A percentile compares a stretch with the other conserved stretches of the same genome.
Conservation (phyloP, 1,140 invertebrate genomes). For the Heliothis subflexa region DNA sequence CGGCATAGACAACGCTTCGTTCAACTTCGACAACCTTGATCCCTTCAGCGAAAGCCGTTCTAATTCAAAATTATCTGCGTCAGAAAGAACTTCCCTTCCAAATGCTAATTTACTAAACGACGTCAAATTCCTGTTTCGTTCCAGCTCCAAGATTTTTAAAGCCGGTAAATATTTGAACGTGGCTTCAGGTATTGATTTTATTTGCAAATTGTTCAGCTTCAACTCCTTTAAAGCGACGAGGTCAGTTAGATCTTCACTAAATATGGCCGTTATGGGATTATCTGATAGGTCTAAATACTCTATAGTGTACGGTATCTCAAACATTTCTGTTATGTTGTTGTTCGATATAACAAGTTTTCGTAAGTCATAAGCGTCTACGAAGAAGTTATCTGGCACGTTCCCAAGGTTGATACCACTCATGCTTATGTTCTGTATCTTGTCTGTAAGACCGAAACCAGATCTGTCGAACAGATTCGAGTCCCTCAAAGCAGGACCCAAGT, state of each 20-base stretch:
- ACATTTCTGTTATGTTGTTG: conserved; percentile 74
- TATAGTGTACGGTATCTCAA: conserved; percentile 78
- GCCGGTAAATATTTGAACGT: conserved; percentile 69
- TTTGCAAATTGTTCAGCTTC: conserved; percentile 77
- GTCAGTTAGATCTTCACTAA: conserved; percentile 72
- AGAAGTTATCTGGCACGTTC: conserved; percentile 74
- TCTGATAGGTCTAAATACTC: conserved; percentile 81
- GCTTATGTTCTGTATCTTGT: conserved; percentile 72
- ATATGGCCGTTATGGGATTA: conserved; percentile 74
- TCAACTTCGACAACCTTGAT: conserved; percentile 72
- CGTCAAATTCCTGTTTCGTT: conserved; percentile 77
- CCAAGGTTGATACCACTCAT: conserved; percentile 73
- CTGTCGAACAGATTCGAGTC: conserved; percentile 72
- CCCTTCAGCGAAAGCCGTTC: conserved; percentile 74
- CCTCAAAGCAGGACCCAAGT: conserved; percentile 69
- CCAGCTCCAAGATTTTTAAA: conserved; percentile 71
- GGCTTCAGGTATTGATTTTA: conserved; percentile 70
- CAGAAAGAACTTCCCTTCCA: conserved; percentile 72
- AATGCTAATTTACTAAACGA: conserved; percentile 73
- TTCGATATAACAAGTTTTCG: conserved; percentile 69
- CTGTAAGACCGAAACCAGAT: conserved; percentile 72
- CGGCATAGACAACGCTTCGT: conserved; percentile 63
- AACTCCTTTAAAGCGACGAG: conserved; percentile 72
- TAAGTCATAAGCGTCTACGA: conserved; percentile 78
- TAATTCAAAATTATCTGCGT: conserved; percentile 74